Percentiles rank a stretch among this genome's conserved stretches.
Evolutionary conservation across 2,888 invertebrate species (phyloP).

Genomic region (Osmoderma eremita): DNA sequence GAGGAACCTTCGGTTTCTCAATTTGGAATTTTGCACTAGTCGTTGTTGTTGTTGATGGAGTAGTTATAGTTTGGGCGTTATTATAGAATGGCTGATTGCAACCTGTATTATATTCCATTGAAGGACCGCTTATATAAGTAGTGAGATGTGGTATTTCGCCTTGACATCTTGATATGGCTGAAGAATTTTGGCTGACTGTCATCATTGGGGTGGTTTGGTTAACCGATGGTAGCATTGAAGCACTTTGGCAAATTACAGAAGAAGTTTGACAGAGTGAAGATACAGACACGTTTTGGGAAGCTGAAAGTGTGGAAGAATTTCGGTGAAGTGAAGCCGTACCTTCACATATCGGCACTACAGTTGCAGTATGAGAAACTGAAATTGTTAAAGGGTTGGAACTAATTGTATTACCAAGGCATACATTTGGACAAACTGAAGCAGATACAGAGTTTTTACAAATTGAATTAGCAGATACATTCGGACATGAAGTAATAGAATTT

Average conservation of each 20-base stretch:
- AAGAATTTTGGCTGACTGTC: conserved; percentile 6
- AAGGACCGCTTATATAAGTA: not conserved
- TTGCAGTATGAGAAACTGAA: conserved; percentile 11
- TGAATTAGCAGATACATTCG: not conserved
- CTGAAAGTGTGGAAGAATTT: conserved; percentile 6
- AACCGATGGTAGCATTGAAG: not conserved
- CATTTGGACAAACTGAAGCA: not conserved
- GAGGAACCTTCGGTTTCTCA: conserved; percentile 18
- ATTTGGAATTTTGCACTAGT: conserved; percentile 11
- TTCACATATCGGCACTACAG: not conserved
- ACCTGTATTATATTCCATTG: conserved; percentile 21
- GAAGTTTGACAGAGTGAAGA: not conserved
- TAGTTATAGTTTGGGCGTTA: conserved; percentile 16
- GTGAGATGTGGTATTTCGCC: conserved; percentile 2
- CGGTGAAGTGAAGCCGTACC: not conserved
- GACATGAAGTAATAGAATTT: not conserved
- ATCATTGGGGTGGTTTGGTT: not conserved
- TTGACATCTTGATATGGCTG: not conserved
- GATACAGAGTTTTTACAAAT: conserved; percentile 5
- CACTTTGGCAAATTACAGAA: not conserved
- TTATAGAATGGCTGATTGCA: conserved; percentile 39
- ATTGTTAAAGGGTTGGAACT: not conserved
- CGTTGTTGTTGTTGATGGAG: conserved; percentile 15
- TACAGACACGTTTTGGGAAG: not conserved
- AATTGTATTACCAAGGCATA: not conserved